A percentile compares a stretch with the other conserved stretches of the same genome.
Conservation (phyloP, 2,888 invertebrate genomes). For the Belgica antarctica region DNA sequence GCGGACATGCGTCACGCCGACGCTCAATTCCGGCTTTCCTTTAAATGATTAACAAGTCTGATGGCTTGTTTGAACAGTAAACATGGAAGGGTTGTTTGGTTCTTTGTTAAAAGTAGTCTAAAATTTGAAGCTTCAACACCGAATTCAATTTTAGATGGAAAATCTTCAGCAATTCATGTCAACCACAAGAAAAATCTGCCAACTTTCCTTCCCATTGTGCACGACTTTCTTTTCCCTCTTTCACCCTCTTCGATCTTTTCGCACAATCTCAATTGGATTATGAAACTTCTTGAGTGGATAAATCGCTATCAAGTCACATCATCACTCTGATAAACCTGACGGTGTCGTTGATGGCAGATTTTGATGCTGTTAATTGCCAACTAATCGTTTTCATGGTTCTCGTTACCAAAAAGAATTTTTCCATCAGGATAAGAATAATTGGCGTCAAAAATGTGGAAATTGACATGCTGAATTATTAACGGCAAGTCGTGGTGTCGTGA, state of each 20-base stretch:
- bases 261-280: slow-evolving; percentile 38
- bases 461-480: too few relatives aligned
- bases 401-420: neutral
- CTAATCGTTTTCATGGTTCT: slow-evolving; percentile 13
- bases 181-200: slow-evolving; percentile 18
- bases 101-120: too few relatives aligned
- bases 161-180: slow-evolving; percentile 18
- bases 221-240: slow-evolving; percentile 3
- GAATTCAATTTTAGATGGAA: neutral
- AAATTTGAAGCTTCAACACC: neutral
- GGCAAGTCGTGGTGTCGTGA: neutral
- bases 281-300: slow-evolving; percentile 41
- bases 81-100: slow-evolving; percentile 22
- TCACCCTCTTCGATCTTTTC: slow-evolving; percentile 9
- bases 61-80: slow-evolving; percentile 17
- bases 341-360: too few relatives aligned
- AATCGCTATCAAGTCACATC: neutral
- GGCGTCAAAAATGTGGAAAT: slow-evolving; percentile 37
- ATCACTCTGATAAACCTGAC: neutral
- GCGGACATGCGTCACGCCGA: slow-evolving; percentile 37
- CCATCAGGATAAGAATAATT: slow-evolving; percentile 40
- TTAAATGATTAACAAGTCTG: slow-evolving; percentile 32
- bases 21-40: slow-evolving; percentile 33
- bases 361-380: slow-evolving; percentile 23
- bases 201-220: slow-evolving; percentile 17